Percentiles rank a stretch among this genome's conserved stretches.
Conservation (phyloP, 2,888 invertebrate genomes). For the Lasioglossum calceatum region DNA sequence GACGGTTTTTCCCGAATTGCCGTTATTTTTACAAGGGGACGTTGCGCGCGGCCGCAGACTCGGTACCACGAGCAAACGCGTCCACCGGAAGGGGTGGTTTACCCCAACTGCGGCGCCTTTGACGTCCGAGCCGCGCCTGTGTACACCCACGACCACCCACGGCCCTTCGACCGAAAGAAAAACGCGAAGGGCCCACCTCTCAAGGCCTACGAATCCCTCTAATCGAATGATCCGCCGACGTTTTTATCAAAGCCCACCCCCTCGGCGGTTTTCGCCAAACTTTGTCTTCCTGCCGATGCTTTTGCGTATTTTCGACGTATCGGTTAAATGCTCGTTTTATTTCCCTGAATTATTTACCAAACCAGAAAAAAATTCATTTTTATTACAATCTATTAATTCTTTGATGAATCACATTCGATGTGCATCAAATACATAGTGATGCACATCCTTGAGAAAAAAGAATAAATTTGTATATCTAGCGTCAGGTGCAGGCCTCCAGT, state of each 20-base stretch:
- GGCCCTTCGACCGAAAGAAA: conserved; percentile 38
- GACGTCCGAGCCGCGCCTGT: conserved; percentile 34
- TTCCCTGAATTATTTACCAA: background rate
- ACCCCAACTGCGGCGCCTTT: conserved; percentile 41
- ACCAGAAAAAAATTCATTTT: too few relatives aligned
- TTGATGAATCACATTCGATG: too few relatives aligned
- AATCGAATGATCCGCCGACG: conserved; percentile 29
- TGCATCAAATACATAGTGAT: background rate
- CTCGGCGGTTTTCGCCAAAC: background rate
- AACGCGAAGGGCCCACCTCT: conserved; percentile 29
- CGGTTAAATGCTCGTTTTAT: background rate
- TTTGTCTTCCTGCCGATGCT: background rate
- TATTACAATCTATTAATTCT: too few relatives aligned
- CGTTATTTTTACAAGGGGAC: conserved; percentile 81
- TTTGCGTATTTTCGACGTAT: background rate
- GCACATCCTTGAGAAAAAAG: background rate
- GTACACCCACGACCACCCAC: conserved; percentile 17
- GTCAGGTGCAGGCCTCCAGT: background rate
- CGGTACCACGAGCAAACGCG: conserved; percentile 31
- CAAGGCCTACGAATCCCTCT: conserved; percentile 16
- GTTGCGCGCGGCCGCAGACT: conserved; percentile 66
- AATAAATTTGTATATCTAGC: background rate
- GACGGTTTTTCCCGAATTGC: conserved; percentile 77
- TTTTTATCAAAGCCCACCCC: conserved; percentile 1
- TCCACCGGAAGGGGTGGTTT: conserved; percentile 33